Evolutionary conservation across 2,888 invertebrate species (phyloP).

Genomic region (Heliconius cydno): DNA sequence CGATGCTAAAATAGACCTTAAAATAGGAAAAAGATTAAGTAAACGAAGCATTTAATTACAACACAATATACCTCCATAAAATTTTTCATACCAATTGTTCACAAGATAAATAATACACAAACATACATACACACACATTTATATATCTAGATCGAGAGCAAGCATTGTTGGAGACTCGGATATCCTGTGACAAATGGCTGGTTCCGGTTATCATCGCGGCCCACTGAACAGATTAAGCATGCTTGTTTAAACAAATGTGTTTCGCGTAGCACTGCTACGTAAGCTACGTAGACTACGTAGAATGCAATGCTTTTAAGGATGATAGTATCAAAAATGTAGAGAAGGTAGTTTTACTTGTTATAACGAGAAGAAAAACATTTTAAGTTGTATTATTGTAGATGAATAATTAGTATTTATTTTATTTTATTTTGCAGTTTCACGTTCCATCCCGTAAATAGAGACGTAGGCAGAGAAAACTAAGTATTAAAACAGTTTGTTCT

Average conservation of each 20-base stretch:
- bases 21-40: neutral
- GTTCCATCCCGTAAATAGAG: too few relatives aligned
- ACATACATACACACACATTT: neutral
- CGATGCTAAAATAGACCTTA: too few relatives aligned
- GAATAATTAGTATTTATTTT: too few relatives aligned
- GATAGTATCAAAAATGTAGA: neutral
- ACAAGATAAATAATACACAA: neutral
- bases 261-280: conserved; percentile 9
- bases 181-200: conserved; percentile 32
- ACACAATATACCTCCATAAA: neutral
- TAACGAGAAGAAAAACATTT: too few relatives aligned
- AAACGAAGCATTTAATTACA: too few relatives aligned
- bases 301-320: neutral
- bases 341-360: too few relatives aligned
- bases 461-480: too few relatives aligned
- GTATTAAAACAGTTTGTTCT: neutral
- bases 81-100: neutral
- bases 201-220: conserved; percentile 31
- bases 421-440: too few relatives aligned
- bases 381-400: too few relatives aligned
- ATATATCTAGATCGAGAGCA: conserved; percentile 4
- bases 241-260: conserved; percentile 24
- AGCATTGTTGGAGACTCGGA: conserved; percentile 20
- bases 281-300: neutral
- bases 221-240: conserved; percentile 32